phyloP scores from a whole-genome alignment of 2,113 vertebrate species.

The Gopherus evgoodei region DNA sequence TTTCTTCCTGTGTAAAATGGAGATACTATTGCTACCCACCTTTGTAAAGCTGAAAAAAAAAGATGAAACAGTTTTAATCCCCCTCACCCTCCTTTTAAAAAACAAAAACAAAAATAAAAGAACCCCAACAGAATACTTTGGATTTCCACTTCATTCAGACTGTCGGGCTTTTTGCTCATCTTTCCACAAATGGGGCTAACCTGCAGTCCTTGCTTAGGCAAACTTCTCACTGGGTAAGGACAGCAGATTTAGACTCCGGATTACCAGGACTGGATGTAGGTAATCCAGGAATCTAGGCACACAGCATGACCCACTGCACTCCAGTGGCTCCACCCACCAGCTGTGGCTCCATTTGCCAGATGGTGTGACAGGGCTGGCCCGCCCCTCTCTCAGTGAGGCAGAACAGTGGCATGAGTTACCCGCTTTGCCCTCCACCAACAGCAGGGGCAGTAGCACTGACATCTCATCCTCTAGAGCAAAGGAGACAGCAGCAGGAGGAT shows the following conservation, averaged over 20 bases:
- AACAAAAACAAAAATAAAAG: no score
- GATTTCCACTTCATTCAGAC: background rate
- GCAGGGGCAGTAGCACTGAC: background rate
- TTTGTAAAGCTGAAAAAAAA: background rate
- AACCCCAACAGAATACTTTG: background rate
- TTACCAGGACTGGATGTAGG: no score
- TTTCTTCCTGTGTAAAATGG: fast-evolving
- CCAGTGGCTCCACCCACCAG: background rate
- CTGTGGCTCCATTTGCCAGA: background rate
- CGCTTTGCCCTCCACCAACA: background rate
- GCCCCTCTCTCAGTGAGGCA: background rate
- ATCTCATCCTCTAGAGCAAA: background rate
- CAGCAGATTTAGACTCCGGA: no score
- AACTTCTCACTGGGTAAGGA: no score
- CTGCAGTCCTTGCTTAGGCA: no score
- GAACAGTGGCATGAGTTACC: background rate
- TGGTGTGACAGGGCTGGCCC: background rate
- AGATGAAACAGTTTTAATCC: background rate
- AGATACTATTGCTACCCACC: background rate
- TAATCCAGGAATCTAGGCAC: no score
- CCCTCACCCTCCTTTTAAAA: background rate
- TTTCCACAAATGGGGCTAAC: background rate
- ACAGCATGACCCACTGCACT: background rate
- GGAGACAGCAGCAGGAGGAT: background rate
- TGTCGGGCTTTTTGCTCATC: background rate